Evolutionary conservation across 2,888 invertebrate genomes (phyloP).

Genomic region (Drosophila lacicola): DNA sequence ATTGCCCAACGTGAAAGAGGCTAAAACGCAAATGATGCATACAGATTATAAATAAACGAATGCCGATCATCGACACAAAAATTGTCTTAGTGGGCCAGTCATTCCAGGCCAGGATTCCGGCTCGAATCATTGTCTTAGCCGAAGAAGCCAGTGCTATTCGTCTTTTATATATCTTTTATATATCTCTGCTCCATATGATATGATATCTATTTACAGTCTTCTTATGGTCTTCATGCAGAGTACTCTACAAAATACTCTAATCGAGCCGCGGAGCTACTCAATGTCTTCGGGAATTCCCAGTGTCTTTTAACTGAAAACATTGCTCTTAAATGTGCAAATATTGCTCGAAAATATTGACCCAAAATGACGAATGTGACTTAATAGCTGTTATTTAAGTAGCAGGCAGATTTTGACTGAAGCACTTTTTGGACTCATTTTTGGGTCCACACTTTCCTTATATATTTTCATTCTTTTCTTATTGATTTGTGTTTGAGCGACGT

Average conservation of each 20-base stretch:
- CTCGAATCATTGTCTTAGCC: no score
- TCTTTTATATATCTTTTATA: background rate
- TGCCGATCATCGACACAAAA: no score
- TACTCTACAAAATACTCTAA: no score
- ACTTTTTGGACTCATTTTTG: constrained; percentile 7
- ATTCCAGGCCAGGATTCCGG: no score
- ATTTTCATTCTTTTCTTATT: no score
- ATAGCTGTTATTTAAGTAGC: constrained; percentile 20
- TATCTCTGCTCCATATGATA: background rate
- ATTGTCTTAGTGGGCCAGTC: no score
- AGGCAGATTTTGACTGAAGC: constrained; percentile 22
- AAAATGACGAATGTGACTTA: constrained; percentile 11
- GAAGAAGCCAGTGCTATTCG: no score
- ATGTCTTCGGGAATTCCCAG: background rate
- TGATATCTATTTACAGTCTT: no score
- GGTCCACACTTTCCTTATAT: constrained; percentile 28
- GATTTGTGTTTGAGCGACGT: no score
- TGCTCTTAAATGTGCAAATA: constrained; percentile 5
- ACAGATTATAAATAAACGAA: background rate
- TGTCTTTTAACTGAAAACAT: background rate
- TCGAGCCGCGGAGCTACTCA: no score
- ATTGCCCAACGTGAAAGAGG: constrained; percentile 5
- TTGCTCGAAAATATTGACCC: constrained; percentile 1
- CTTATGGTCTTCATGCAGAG: no score
- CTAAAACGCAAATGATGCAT: background rate